Conservation (phyloP, 2,113 vertebrate genomes). For the Gavia stellata region DNA sequence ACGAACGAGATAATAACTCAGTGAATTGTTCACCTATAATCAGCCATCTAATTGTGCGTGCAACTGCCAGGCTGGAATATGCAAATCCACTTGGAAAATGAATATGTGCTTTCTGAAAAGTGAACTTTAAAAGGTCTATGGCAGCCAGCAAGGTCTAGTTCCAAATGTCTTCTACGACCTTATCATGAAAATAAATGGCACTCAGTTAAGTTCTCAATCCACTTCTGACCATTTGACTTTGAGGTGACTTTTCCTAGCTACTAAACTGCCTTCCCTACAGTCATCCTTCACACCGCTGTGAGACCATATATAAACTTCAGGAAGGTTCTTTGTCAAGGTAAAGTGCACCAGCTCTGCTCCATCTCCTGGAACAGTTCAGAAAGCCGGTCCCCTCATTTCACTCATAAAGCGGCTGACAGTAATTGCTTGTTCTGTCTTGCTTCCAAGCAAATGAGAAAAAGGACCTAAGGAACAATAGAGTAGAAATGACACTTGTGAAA, state of each 20-base stretch:
- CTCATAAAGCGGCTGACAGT: neutral
- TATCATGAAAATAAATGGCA: neutral
- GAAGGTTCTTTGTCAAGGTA: neutral
- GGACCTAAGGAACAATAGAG: conserved; percentile 23
- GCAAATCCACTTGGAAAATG: neutral
- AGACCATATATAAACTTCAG: neutral
- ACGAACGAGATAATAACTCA: neutral
- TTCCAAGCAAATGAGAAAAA: neutral
- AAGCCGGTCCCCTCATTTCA: neutral
- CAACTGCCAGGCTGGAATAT: neutral
- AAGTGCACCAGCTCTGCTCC: neutral
- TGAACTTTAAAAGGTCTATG: neutral
- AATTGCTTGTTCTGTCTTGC: neutral
- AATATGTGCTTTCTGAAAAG: neutral
- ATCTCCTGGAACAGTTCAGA: neutral
- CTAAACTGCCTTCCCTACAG: neutral
- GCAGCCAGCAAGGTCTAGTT: neutral
- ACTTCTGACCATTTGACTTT: neutral
- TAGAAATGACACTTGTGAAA: conserved; percentile 13
- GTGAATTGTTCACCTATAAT: neutral
- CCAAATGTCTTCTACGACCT: neutral
- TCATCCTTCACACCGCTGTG: neutral
- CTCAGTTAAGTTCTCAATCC: neutral
- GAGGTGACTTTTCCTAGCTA: neutral
- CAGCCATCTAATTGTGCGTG: neutral